These are phyloP conservation scores for Dusona sp. DNA, from an alignment of 2,888 invertebrate species.

Conservation along the genomic window DNA sequence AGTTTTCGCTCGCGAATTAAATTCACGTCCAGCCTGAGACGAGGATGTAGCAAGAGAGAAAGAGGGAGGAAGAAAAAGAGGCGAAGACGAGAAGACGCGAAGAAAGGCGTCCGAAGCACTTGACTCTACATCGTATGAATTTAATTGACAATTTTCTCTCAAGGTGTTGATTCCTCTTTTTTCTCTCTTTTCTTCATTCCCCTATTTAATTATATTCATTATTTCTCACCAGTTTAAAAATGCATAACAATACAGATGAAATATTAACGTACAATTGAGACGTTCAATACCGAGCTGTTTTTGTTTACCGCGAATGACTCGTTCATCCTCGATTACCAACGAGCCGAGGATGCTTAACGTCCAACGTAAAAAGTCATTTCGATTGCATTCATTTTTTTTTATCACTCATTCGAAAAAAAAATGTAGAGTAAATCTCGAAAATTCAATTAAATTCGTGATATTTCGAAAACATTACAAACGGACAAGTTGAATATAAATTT, in stretches of 20 bases:
- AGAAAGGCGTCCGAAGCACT: slow-evolving; percentile 50
- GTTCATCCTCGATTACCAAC: not conserved
- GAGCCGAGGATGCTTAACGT: no score
- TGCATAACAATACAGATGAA: slow-evolving; percentile 19
- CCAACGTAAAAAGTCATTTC: not conserved
- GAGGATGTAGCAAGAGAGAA: slow-evolving; percentile 24
- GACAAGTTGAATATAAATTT: not conserved
- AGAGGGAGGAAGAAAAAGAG: slow-evolving; percentile 27
- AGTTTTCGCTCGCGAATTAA: slow-evolving; percentile 62
- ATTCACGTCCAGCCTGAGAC: slow-evolving; percentile 52
- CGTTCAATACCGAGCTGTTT: not conserved
- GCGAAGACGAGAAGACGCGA: slow-evolving; percentile 28
- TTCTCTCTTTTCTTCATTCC: slow-evolving; percentile 19
- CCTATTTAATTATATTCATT: slow-evolving; percentile 27
- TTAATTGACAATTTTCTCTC: slow-evolving; percentile 63
- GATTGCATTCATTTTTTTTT: not conserved
- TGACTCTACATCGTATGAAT: slow-evolving; percentile 57
- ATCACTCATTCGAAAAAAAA: not conserved
- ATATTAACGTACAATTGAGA: not conserved
- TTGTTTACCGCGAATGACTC: not conserved
- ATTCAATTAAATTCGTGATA: not conserved
- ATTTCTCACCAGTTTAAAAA: slow-evolving; percentile 1
- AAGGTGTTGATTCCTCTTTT: slow-evolving; percentile 53
- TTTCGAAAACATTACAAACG: not conserved
- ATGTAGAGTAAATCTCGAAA: not conserved